These are phyloP conservation scores for Nephrotoma flavescens DNA, from an alignment of 2,888 invertebrate species.

Conservation along the genomic window DNA sequence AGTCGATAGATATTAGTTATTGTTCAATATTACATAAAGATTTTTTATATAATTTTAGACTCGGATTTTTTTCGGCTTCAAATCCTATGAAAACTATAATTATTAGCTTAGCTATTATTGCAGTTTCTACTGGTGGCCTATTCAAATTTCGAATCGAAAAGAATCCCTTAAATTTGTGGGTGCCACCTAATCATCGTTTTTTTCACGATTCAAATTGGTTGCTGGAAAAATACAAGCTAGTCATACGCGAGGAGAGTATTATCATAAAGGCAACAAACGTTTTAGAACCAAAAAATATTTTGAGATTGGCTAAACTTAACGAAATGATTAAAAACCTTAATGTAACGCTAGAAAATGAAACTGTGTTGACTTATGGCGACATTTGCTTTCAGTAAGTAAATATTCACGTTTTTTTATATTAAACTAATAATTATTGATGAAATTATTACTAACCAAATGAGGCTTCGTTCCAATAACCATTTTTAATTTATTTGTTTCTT, in stretches of 20 bases:
- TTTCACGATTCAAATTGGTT: conserved; percentile 56
- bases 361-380: conserved; percentile 12
- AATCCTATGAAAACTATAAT: neutral
- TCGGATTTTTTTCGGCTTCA: neutral
- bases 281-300: conserved; percentile 43
- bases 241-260: conserved; percentile 43
- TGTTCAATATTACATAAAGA: neutral
- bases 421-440: too few relatives aligned
- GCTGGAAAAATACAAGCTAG: conserved; percentile 47
- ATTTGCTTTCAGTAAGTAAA: conserved; percentile 13
- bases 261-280: conserved; percentile 52
- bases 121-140: neutral
- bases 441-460: too few relatives aligned
- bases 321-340: conserved; percentile 33
- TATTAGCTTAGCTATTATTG: neutral
- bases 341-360: conserved; percentile 23
- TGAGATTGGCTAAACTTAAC: conserved; percentile 37
- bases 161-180: conserved; percentile 62
- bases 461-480: too few relatives aligned
- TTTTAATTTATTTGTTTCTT: too few relatives aligned
- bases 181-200: conserved; percentile 36
- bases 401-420: neutral
- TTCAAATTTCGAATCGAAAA: conserved; percentile 49
- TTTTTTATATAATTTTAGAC: neutral
- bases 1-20: neutral